phyloP scores from a whole-genome alignment of 2,113 vertebrate species.

The Elephantulus edwardii region DNA sequence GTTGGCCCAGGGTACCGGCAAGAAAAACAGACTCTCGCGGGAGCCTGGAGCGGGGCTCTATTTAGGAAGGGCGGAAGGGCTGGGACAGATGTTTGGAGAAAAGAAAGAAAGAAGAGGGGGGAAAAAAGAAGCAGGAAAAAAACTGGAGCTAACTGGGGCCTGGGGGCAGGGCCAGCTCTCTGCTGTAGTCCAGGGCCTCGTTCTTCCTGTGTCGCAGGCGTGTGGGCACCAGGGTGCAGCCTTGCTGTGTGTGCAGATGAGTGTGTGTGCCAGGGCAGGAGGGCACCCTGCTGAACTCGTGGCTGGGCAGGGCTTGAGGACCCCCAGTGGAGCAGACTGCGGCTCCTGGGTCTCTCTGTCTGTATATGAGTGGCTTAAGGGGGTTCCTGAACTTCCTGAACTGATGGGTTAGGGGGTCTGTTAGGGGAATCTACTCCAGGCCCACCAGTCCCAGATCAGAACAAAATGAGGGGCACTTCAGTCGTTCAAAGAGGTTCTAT shows the following conservation, averaged over 20 bases:
- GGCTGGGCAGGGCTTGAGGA: background rate
- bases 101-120: constrained; percentile 86
- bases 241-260: constrained; percentile 6
- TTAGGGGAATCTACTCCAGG: background rate
- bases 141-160: constrained; percentile 59
- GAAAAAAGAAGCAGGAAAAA: constrained; percentile 78
- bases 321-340: background rate
- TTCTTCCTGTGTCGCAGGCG: constrained; percentile 17
- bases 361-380: background rate
- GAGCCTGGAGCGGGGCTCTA: constrained; percentile 71
- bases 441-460: background rate
- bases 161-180: constrained; percentile 63
- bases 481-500: background rate
- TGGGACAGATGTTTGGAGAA: constrained; percentile 75
- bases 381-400: background rate
- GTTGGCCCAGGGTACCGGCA: constrained; percentile 76
- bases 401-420: background rate
- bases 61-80: constrained; percentile 77
- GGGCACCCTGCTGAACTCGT: background rate
- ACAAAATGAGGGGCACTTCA: background rate
- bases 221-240: background rate
- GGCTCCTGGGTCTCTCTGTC: background rate
- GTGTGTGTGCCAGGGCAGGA: background rate
- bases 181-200: background rate
- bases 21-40: constrained; percentile 74